phyloP scores from a whole-genome alignment of 2,113 vertebrate species.

The Naja naja region DNA sequence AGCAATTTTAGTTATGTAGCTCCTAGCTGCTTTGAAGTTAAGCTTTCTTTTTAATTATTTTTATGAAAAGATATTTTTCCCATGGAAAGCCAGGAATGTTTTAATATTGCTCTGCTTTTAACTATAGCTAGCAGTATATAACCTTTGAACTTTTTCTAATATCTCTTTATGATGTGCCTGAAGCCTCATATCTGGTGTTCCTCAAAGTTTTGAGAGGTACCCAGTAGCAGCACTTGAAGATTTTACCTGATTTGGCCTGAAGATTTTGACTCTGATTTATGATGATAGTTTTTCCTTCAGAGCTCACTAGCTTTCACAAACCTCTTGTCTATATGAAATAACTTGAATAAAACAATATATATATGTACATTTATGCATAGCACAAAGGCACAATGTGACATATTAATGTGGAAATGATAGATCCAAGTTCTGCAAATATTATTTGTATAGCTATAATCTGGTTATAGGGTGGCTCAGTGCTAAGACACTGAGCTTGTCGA shows the following conservation, averaged over 20 bases:
- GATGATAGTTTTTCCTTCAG: not conserved
- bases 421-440: not conserved
- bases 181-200: not conserved
- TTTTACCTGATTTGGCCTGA: not conserved
- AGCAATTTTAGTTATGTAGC: not conserved
- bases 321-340: rapidly evolving
- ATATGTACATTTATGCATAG: rapidly evolving
- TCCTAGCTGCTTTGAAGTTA: not conserved
- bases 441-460: not conserved
- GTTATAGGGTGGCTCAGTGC: not conserved
- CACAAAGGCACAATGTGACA: not conserved
- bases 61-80: constrained; percentile 12
- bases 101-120: constrained; percentile 6
- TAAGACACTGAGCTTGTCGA: too few relatives aligned
- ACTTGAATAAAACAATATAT: not conserved
- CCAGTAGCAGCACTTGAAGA: not conserved
- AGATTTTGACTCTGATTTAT: not conserved
- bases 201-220: not conserved
- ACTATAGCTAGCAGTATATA: not conserved
- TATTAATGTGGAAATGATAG: not conserved
- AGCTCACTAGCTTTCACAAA: not conserved
- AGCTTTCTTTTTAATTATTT: not conserved
- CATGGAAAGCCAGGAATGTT: not conserved
- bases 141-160: constrained; percentile 2
- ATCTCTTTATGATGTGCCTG: not conserved